Evolutionary conservation across 2,888 invertebrate species (phyloP).

Genomic region (Tipula vernalis): DNA sequence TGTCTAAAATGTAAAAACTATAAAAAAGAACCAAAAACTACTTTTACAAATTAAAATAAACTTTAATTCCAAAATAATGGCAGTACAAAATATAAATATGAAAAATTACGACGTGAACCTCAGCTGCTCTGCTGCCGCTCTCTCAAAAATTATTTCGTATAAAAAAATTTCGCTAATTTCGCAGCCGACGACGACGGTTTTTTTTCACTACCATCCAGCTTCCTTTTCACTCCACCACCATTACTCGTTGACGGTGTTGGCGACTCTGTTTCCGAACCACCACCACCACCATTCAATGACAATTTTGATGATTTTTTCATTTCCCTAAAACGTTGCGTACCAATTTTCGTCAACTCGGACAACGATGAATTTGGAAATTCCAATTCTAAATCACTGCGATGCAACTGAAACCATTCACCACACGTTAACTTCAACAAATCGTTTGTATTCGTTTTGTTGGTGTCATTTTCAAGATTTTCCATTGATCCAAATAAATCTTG

Average conservation of each 20-base stretch:
- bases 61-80: too few species aligned
- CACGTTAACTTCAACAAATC: slow-evolving; percentile 35
- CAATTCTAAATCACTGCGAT: slow-evolving; percentile 41
- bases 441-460: slow-evolving; percentile 22
- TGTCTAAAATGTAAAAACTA: too few species aligned
- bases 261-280: slow-evolving; percentile 15
- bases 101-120: background rate
- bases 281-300: slow-evolving; percentile 24
- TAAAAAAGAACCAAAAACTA: too few species aligned
- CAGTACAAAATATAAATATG: too few species aligned
- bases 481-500: background rate
- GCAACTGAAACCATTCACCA: slow-evolving; percentile 46
- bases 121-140: too few species aligned
- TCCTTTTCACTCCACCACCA: slow-evolving; percentile 33
- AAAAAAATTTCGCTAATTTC: slow-evolving; percentile 36
- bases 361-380: slow-evolving; percentile 42
- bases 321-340: slow-evolving; percentile 25
- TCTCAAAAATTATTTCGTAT: slow-evolving; percentile 18
- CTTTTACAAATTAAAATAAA: too few species aligned
- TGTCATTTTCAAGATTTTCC: background rate
- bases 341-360: slow-evolving; percentile 43
- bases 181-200: slow-evolving; percentile 20
- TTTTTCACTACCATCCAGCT: slow-evolving; percentile 24
- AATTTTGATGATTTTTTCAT: slow-evolving; percentile 24
- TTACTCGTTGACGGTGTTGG: slow-evolving; percentile 18